Base-by-base conservation (phyloP, 2,113 vertebrate genomes). In the Lampris incognitus region DNA sequence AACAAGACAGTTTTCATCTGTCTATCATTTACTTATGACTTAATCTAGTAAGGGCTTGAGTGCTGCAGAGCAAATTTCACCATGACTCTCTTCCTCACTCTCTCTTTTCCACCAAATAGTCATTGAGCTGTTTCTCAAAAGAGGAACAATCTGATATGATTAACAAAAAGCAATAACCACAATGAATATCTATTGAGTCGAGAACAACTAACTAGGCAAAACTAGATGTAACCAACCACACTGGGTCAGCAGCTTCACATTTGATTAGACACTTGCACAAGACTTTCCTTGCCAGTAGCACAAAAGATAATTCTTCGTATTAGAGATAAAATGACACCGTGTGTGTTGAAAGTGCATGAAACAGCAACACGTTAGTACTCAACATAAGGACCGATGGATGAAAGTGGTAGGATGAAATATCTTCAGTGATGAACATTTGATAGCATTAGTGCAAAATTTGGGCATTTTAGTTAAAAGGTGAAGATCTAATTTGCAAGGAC, bases 51-150 rank as follows among this genome's bases (percentile, higher is more conserved):
- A 1, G 37, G 11, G 9, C 44, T 1, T 1, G 68, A 63, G 50
- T 6, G 4, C 4, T 5, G 50, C 4, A 10, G 50, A 77, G 64
- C 61, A 77, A 75, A 65, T 65, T 77, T 61, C 68, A 56, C 61
- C 1, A 40, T 38, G 24, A 39, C 9, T 64, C 24, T 24, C 24
- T 24, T 24, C 24, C 24, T 24, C 24, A 24, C 24, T 24, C 24
- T 24, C 24, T 24, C 24, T 24, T 24, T 24, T 24, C 24, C 24
- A 24, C 24, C 24, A 24, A 24, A 24, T 24, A 24, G 24, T 24
- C 24, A 24, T 24, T 24, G 24, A 24, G 24, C 24, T 24, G 24
- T 24, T 24, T 24, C 24, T 24, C 24, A 24, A 24, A 24, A 24
- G 24, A 24, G 24, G 24, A 24, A 24, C 24, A 49, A 69, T 62